phyloP scores from a whole-genome alignment of 2,888 invertebrate species.

The Idaea aversata region DNA sequence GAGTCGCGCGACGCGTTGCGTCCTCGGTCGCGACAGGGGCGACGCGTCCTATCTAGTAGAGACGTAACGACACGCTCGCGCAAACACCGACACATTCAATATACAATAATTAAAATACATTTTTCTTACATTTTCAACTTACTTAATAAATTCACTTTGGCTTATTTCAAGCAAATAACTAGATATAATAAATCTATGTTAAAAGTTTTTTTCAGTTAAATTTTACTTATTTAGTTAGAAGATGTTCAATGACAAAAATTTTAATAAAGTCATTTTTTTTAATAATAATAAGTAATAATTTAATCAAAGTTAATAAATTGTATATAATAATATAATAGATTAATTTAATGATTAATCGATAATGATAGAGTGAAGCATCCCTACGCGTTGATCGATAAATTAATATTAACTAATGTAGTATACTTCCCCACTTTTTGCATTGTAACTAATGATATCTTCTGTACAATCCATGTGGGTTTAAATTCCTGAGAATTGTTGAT shows the following conservation, averaged over 20 bases:
- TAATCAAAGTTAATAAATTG: conserved; percentile 81
- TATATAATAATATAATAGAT: conserved; percentile 81
- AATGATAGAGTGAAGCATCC: conserved; percentile 82
- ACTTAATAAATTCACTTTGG: conserved; percentile 82
- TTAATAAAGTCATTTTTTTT: conserved; percentile 79
- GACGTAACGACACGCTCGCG: conserved; percentile 26
- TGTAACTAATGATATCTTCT: conserved; percentile 75
- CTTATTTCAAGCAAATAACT: conserved; percentile 81
- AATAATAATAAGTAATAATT: conserved; percentile 81
- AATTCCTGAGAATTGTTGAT: conserved; percentile 75
- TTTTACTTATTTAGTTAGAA: conserved; percentile 77
- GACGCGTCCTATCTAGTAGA: no score
- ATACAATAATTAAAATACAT: conserved; percentile 80
- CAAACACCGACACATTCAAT: conserved; percentile 42
- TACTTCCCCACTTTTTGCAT: conserved; percentile 72
- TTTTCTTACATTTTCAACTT: conserved; percentile 79
- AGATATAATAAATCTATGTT: conserved; percentile 79
- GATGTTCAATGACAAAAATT: conserved; percentile 80
- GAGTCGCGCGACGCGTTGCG: background rate
- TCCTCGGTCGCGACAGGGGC: background rate
- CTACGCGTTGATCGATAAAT: conserved; percentile 82
- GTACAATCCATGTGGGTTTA: conserved; percentile 69
- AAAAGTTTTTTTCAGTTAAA: conserved; percentile 76
- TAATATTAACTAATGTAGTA: conserved; percentile 84
- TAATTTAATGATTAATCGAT: conserved; percentile 81